Evolutionary conservation across 2,113 vertebrate genomes (phyloP).

Genomic region (Delphinus delphis): DNA sequence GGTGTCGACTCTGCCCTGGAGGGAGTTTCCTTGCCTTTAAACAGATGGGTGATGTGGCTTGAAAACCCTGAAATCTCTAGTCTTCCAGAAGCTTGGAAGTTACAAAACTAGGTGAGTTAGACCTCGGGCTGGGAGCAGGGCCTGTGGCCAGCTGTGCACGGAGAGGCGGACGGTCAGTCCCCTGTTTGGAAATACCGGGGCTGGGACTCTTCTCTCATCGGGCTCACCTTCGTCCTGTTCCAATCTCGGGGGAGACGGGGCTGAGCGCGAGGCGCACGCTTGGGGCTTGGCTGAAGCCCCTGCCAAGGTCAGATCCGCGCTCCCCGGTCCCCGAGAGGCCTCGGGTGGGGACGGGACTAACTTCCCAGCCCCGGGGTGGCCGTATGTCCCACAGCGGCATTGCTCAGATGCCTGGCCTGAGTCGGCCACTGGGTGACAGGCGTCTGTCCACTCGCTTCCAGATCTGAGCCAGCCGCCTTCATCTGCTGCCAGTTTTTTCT

Average conservation of each 20-base stretch:
- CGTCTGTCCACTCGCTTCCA: not conserved
- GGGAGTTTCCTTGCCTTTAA: not conserved
- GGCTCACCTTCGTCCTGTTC: not conserved
- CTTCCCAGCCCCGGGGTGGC: too few species aligned
- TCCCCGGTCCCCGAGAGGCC: too few species aligned
- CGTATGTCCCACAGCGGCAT: too few species aligned
- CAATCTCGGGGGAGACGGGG: too few species aligned
- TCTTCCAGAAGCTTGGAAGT: not conserved
- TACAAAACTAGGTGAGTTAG: too few species aligned
- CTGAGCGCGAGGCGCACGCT: accelerated
- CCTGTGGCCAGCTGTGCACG: not conserved
- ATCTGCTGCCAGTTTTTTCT: not conserved
- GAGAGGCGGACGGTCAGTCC: not conserved
- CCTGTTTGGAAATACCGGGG: not conserved
- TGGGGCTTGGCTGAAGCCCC: not conserved
- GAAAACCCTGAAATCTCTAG: not conserved
- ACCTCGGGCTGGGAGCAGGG: not conserved
- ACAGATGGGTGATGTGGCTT: not conserved
- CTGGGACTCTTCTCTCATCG: accelerated
- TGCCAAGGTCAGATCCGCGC: not conserved
- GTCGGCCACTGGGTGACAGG: too few species aligned
- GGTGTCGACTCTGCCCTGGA: too few species aligned
- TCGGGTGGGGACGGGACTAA: too few species aligned
- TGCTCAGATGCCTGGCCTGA: too few species aligned
- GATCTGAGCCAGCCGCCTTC: not conserved